Evolutionary conservation across 1,140 invertebrate genomes (phyloP).

Genomic region (Pachyrhynchus sulphureomaculatus): DNA sequence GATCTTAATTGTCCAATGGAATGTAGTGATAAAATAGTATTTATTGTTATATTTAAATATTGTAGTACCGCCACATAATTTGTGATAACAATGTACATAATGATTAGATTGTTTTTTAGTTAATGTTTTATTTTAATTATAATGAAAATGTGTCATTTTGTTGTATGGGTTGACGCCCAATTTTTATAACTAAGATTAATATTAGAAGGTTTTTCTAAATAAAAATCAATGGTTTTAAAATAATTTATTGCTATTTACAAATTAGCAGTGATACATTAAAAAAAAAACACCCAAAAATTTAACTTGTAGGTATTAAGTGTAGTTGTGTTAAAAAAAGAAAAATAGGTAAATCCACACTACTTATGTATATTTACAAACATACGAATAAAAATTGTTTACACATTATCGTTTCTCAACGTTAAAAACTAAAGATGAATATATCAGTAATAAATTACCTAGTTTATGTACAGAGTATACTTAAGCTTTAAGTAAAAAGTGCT

Average conservation of each 20-base stretch:
- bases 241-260: conserved; percentile 31
- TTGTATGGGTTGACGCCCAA: too few relatives aligned
- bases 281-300: conserved; percentile 8
- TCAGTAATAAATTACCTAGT: conserved; percentile 26
- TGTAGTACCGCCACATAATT: too few relatives aligned
- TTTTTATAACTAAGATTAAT: too few relatives aligned
- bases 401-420: conserved; percentile 2
- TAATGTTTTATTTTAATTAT: too few relatives aligned
- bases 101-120: too few relatives aligned
- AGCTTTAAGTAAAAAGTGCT: conserved; percentile 2
- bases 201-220: too few relatives aligned
- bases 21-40: conserved; percentile 3
- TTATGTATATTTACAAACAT: conserved; percentile 21
- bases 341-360: not conserved
- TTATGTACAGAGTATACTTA: conserved; percentile 16
- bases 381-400: not conserved
- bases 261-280: conserved; percentile 1
- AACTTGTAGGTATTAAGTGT: not conserved
- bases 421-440: conserved; percentile 11
- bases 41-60: not conserved
- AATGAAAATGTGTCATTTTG: too few relatives aligned
- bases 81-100: too few relatives aligned
- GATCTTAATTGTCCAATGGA: not conserved
- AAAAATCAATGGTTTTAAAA: conserved; percentile 1
- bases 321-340: not conserved